These are phyloP conservation scores for Trematomus loennbergii DNA, from an alignment of 2,113 vertebrate genomes.

Conservation along the genomic window DNA sequence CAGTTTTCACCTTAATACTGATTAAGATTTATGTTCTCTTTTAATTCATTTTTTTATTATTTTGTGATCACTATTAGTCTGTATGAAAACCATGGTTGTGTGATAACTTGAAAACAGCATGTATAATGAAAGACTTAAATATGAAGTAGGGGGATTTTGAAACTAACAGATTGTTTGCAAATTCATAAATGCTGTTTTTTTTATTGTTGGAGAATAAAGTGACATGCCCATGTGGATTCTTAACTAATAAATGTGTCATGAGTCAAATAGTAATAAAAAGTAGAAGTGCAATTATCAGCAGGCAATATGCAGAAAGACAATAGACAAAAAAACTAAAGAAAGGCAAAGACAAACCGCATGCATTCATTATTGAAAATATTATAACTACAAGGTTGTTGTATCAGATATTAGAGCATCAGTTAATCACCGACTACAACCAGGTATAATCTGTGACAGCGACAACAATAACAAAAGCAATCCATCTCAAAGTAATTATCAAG, in stretches of 20 bases:
- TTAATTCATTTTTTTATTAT: too few species aligned
- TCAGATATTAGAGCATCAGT: background rate
- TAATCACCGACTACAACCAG: background rate
- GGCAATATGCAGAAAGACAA: background rate
- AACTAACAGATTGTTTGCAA: too few species aligned
- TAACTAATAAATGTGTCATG: background rate
- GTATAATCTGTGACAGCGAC: background rate
- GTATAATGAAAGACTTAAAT: too few species aligned
- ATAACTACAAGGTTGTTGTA: background rate
- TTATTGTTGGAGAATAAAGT: too few species aligned
- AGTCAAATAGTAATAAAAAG: background rate
- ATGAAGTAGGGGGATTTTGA: too few species aligned
- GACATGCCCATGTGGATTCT: too few species aligned
- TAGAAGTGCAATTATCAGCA: background rate
- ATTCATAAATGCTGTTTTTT: too few species aligned
- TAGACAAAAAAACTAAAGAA: background rate
- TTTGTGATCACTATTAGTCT: too few species aligned
- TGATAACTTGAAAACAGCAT: too few species aligned
- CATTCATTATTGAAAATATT: background rate
- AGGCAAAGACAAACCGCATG: background rate
- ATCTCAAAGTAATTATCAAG: background rate
- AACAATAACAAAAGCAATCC: background rate
- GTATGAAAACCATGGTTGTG: too few species aligned
- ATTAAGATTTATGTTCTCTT: too few species aligned
- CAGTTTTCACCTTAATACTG: background rate